Conservation (phyloP, 30 jellyfish, hydroid and myxozoan species). For the Aurelia aurita complex sp. Pacific region DNA sequence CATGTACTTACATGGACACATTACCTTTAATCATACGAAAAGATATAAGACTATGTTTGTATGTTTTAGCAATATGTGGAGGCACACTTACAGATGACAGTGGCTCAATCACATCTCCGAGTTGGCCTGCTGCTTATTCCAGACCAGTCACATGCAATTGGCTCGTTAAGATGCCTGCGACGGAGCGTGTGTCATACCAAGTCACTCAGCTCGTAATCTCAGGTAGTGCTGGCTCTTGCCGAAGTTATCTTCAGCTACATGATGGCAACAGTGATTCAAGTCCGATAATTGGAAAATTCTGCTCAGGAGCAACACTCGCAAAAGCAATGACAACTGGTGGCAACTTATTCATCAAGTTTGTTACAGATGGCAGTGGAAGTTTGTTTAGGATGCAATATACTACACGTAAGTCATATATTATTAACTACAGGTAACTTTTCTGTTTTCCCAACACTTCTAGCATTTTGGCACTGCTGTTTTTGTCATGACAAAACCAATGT, state of each 20-base stretch:
- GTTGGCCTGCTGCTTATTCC: constrained; percentile 61
- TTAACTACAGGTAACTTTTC: too few species aligned
- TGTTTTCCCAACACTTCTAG: too few species aligned
- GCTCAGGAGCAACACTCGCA: constrained; percentile 46
- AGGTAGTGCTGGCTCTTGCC: constrained; percentile 35
- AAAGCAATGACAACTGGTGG: constrained; percentile 30
- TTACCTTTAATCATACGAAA: background rate
- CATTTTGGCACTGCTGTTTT: too few species aligned
- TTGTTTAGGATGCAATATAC: constrained; percentile 36
- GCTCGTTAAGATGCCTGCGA: constrained; percentile 56
- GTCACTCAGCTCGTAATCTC: constrained; percentile 39
- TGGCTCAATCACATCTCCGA: constrained; percentile 66
- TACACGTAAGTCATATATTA: constrained; percentile 47
- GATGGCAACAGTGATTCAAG: constrained; percentile 49
- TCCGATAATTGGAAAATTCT: constrained; percentile 65
- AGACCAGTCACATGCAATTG: constrained; percentile 49
- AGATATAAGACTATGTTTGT: background rate
- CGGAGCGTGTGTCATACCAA: constrained; percentile 37
- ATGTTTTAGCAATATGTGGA: constrained; percentile 50
- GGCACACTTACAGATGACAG: constrained; percentile 57
- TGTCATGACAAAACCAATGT: too few species aligned
- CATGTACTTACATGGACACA: too few species aligned
- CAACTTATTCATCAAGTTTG: constrained; percentile 48
- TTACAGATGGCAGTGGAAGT: constrained; percentile 75
- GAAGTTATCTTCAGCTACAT: constrained; percentile 47